phyloP scores from a whole-genome alignment of 2,888 invertebrate genomes.

The Tanaodytes sp. region DNA sequence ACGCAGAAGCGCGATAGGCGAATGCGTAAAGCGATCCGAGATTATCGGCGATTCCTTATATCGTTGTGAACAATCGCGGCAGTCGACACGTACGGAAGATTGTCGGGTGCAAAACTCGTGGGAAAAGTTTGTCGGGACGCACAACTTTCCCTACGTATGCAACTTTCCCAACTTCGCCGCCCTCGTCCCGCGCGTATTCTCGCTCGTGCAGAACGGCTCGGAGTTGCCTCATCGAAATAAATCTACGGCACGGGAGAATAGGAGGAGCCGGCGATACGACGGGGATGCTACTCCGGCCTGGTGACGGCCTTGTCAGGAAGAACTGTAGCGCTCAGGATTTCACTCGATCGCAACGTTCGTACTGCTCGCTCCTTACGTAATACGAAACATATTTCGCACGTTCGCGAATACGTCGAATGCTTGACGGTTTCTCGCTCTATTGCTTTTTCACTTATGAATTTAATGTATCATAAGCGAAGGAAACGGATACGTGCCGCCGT shows the following conservation, averaged over 20 bases:
- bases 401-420: slow-evolving; percentile 1
- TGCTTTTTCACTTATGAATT: background rate
- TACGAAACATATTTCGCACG: slow-evolving; percentile 19
- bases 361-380: slow-evolving; percentile 22
- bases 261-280: slow-evolving; percentile 25
- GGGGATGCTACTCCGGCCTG: slow-evolving; percentile 31
- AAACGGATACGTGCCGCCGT: background rate
- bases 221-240: slow-evolving; percentile 43
- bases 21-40: slow-evolving; percentile 35
- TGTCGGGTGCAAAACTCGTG: slow-evolving; percentile 63
- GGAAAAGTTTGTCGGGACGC: slow-evolving; percentile 64
- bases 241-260: slow-evolving; percentile 41
- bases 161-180: slow-evolving; percentile 62
- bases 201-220: slow-evolving; percentile 54
- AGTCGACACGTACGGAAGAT: slow-evolving; percentile 57
- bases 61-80: slow-evolving; percentile 49
- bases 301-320: slow-evolving; percentile 29
- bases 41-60: slow-evolving; percentile 49
- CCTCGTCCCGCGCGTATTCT: slow-evolving; percentile 56
- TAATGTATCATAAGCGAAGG: background rate
- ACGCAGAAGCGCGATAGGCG: background rate
- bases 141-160: slow-evolving; percentile 64
- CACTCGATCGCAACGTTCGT: slow-evolving; percentile 6
- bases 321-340: slow-evolving; percentile 16
- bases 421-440: slow-evolving; percentile 1